phyloP scores from a whole-genome alignment of 2,797 vertebrate genomes.

The Brachyalestes nurse region DNA sequence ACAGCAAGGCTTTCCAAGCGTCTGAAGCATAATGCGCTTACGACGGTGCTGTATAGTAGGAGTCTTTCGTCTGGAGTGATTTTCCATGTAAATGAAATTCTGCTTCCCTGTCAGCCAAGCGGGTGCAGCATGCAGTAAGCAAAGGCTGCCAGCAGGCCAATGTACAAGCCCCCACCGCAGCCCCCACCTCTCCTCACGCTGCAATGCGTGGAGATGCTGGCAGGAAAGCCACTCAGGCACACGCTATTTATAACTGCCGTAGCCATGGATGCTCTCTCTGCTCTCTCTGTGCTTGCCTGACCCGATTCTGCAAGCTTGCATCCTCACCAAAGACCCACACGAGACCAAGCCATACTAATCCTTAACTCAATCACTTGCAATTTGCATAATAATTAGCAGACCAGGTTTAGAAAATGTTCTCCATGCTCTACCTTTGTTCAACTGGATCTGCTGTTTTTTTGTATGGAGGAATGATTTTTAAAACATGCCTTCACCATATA shows the following conservation, averaged over 20 bases:
- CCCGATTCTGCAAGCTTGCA: slow-evolving; percentile 50
- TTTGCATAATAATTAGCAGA: slow-evolving; percentile 27
- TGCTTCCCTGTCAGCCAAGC: slow-evolving; percentile 61
- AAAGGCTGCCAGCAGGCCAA: slow-evolving; percentile 54
- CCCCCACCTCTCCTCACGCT: slow-evolving; percentile 40
- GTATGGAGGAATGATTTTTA: not conserved
- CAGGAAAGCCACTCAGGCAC: slow-evolving; percentile 52
- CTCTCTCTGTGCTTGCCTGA: slow-evolving; percentile 24
- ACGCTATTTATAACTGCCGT: slow-evolving; percentile 67
- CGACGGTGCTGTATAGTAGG: slow-evolving; percentile 7
- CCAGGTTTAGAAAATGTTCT: not conserved
- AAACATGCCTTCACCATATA: not conserved
- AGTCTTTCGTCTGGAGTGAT: slow-evolving; percentile 54
- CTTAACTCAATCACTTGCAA: not conserved
- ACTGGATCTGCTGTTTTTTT: not conserved
- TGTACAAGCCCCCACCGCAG: not conserved
- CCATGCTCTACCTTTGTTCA: not conserved
- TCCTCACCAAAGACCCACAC: not conserved
- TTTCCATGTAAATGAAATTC: slow-evolving; percentile 64
- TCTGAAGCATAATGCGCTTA: not conserved
- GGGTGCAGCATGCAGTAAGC: slow-evolving; percentile 56
- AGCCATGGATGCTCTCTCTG: slow-evolving; percentile 53
- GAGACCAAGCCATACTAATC: not conserved
- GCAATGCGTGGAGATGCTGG: slow-evolving; percentile 60
- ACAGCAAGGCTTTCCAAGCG: not conserved